These are phyloP conservation scores for Lordiphosa fenestrarum DNA, from an alignment of 2,888 invertebrate species.

Conservation along the genomic window DNA sequence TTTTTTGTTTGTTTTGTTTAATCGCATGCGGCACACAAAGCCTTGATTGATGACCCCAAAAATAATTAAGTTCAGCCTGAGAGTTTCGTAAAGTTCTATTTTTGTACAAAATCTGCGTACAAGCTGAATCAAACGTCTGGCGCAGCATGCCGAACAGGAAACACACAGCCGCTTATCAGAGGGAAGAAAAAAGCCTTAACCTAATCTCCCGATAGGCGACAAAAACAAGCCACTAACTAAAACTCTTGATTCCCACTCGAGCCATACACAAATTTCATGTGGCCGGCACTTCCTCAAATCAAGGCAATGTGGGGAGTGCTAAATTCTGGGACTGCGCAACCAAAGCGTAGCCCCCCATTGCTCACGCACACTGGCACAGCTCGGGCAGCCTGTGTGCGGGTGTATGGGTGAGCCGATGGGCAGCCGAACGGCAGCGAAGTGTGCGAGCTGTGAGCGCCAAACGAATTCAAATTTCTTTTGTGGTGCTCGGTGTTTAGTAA, in stretches of 20 bases:
- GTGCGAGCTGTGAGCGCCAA: slow-evolving; percentile 15
- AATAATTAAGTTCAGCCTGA: slow-evolving; percentile 5
- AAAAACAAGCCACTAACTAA: slow-evolving; percentile 41
- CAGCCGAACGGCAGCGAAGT: slow-evolving; percentile 37
- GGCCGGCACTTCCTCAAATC: slow-evolving; percentile 70
- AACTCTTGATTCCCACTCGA: slow-evolving; percentile 5
- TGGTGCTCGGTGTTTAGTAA: slow-evolving; percentile 79
- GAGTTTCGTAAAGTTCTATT: slow-evolving; percentile 58
- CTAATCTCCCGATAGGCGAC: slow-evolving; percentile 71
- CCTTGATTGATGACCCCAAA: slow-evolving; percentile 55
- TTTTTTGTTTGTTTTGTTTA: slow-evolving; percentile 43
- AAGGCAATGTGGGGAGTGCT: slow-evolving; percentile 75
- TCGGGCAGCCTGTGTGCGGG: slow-evolving; percentile 26
- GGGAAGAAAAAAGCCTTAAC: slow-evolving; percentile 71
- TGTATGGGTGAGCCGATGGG: slow-evolving; percentile 30
- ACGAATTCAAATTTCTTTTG: slow-evolving; percentile 77
- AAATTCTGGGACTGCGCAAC: slow-evolving; percentile 40
- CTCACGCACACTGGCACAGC: slow-evolving; percentile 30
- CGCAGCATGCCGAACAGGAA: slow-evolving; percentile 63
- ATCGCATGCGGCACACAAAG: slow-evolving; percentile 33
- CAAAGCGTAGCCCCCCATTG: not conserved
- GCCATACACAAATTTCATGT: slow-evolving; percentile 7
- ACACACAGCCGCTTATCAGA: slow-evolving; percentile 38
- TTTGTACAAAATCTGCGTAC: slow-evolving; percentile 56
- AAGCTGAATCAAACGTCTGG: slow-evolving; percentile 33